A percentile compares a stretch with the other conserved stretches of the same genome.
phyloP scores from a whole-genome alignment of 2,113 vertebrate species.

The Pangasianodon gigas region DNA sequence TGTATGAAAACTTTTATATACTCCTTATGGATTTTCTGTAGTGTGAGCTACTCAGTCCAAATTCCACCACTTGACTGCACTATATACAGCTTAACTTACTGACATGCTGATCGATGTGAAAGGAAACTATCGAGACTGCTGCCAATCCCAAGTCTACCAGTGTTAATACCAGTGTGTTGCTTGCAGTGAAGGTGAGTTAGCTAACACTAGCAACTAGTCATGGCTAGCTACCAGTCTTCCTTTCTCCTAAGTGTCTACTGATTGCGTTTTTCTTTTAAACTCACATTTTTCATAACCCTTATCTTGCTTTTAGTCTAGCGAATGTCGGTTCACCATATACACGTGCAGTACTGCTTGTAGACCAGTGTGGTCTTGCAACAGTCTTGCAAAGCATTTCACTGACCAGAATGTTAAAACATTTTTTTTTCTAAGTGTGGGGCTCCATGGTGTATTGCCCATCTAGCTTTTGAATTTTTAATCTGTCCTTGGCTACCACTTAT shows the following conservation, averaged over 20 bases:
- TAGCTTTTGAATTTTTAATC: background rate
- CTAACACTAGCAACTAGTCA: background rate
- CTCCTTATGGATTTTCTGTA: background rate
- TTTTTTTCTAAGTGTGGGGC: background rate
- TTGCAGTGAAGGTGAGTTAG: background rate
- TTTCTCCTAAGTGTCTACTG: background rate
- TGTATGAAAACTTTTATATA: too few relatives aligned
- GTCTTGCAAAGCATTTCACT: too few relatives aligned
- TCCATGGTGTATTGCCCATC: background rate
- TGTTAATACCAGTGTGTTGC: background rate
- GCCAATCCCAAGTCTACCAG: background rate
- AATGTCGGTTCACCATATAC: background rate
- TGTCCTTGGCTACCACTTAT: background rate
- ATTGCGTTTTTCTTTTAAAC: background rate
- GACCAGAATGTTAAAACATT: background rate
- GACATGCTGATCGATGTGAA: background rate
- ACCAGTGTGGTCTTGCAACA: background rate
- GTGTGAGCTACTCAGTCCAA: background rate
- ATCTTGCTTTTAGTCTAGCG: background rate
- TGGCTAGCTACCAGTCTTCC: background rate
- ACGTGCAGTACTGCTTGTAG: background rate
- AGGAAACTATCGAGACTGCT: background rate
- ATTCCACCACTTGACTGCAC: background rate
- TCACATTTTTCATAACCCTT: background rate
- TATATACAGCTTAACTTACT: background rate